Evolutionary conservation across 2,113 vertebrate species (phyloP), one percentile per base, ranked within the genome.

Genomic region (Pimephales promelas): DNA sequence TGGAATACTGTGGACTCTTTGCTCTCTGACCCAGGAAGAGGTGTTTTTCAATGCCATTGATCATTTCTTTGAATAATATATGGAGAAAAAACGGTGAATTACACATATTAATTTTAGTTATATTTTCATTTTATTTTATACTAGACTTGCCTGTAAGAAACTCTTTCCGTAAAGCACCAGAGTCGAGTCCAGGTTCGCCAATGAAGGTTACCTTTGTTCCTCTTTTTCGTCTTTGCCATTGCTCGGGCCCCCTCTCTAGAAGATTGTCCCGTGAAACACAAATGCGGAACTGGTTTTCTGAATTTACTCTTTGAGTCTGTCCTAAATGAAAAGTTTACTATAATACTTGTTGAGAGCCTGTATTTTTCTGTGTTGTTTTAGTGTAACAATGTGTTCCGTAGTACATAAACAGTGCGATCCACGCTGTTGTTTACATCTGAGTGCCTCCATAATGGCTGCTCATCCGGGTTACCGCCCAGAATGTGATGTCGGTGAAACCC

Each of bases 31-130:
- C 64, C 64, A 68, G 40, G 28, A 68, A 68, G 16, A 68, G 64
- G 18, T 34, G 9, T 40, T 22, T 68, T 36, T 68, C 64, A 68
- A 68, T 68, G 28, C 64, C 31, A 36, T 28, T 68, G 28, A 22
- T 36, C 64, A 68, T 68, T 36, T 68, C 64, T 36, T 66, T 66
- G n/a, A n/a, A n/a, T n/a, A n/a, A n/a, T n/a, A n/a, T n/a, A n/a
- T n/a, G n/a, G n/a, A n/a, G n/a, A n/a, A n/a, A n/a, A n/a, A n/a
- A n/a, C n/a, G n/a, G n/a, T n/a, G n/a, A n/a, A n/a, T n/a, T n/a
- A n/a, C n/a, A n/a, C n/a, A n/a, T n/a, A n/a, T n/a, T n/a, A n/a
- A n/a, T n/a, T n/a, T n/a, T n/a, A n/a, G n/a, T n/a, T n/a, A n/a
- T n/a, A n/a, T n/a, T n/a, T n/a, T n/a, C n/a, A 34, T 57, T 57